Evolutionary conservation across 1,140 invertebrate genomes (phyloP).

Genomic region (Cheumatopsyche charites): DNA sequence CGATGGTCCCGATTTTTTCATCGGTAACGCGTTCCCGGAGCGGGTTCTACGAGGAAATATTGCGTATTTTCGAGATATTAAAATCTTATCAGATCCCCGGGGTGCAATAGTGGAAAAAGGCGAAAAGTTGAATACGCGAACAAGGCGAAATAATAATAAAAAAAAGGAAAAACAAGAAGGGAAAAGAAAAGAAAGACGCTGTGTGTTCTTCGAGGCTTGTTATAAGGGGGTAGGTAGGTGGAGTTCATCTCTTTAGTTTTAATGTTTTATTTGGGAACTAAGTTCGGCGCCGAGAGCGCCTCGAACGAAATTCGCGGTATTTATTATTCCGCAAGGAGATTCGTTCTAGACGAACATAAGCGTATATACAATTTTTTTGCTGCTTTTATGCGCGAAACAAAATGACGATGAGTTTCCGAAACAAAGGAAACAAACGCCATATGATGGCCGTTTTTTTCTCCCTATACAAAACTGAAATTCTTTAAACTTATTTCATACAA

Average conservation of each 20-base stretch:
- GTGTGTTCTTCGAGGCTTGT: neutral
- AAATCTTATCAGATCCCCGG: conserved; percentile 25
- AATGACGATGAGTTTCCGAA: conserved; percentile 17
- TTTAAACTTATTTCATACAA: neutral
- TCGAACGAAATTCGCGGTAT: conserved; percentile 34
- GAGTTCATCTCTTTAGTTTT: conserved; percentile 31
- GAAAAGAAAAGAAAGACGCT: conserved; percentile 12
- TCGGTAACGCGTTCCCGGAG: no score
- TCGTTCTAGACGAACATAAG: conserved; percentile 25
- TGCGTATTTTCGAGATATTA: conserved; percentile 19
- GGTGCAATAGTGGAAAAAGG: conserved; percentile 26
- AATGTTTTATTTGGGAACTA: conserved; percentile 35
- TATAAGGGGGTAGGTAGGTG: conserved; percentile 10
- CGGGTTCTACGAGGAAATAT: conserved; percentile 6
- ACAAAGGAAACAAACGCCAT: conserved; percentile 13
- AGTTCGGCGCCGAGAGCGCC: conserved; percentile 28
- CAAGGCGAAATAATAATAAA: neutral
- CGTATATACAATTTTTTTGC: conserved; percentile 5
- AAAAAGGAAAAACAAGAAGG: conserved; percentile 1
- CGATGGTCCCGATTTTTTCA: no score
- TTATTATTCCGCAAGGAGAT: conserved; percentile 35
- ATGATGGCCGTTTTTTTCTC: conserved; percentile 1
- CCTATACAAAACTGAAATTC: neutral
- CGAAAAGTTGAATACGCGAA: conserved; percentile 21
- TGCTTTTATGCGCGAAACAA: conserved; percentile 13